phyloP scores from a whole-genome alignment of 1,140 invertebrate genomes.

The Palaemon carinicauda region DNA sequence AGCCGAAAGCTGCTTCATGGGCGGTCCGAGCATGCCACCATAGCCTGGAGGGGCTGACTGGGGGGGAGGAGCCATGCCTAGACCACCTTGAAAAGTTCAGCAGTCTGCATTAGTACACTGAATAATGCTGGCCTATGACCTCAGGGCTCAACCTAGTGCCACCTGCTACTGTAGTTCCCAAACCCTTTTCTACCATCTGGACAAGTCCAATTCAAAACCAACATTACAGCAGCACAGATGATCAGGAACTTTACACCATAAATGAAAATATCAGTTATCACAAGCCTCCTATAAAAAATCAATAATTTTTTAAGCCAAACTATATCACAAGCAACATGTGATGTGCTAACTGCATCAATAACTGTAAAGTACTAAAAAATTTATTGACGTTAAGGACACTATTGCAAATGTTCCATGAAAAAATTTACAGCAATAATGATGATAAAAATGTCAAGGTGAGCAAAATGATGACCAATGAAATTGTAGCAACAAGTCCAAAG shows the following conservation, averaged over 20 bases:
- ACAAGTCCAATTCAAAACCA: not conserved
- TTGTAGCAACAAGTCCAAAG: slow-evolving; percentile 9
- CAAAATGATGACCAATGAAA: slow-evolving; percentile 31
- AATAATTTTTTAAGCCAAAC: slow-evolving; percentile 27
- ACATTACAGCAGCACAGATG: slow-evolving; percentile 13
- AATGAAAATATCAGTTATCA: too few relatives aligned
- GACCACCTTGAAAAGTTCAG: slow-evolving; percentile 56
- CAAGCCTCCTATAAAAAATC: slow-evolving; percentile 10
- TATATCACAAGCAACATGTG: slow-evolving; percentile 46
- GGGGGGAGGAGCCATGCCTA: slow-evolving; percentile 56
- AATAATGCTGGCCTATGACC: slow-evolving; percentile 38
- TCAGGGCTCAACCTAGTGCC: slow-evolving; percentile 19
- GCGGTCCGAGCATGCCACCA: slow-evolving; percentile 43
- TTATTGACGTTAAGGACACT: not conserved
- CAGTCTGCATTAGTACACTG: slow-evolving; percentile 53
- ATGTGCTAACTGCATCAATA: not conserved
- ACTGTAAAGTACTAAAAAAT: too few relatives aligned
- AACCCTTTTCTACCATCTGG: not conserved
- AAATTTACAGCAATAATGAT: slow-evolving; percentile 20
- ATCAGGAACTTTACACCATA: not conserved
- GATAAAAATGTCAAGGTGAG: slow-evolving; percentile 30
- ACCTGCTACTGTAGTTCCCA: not conserved
- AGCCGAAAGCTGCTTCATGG: slow-evolving; percentile 6
- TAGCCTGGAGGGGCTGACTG: slow-evolving; percentile 52
- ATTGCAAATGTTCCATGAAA: slow-evolving; percentile 47